Evolutionary conservation across 2,888 invertebrate genomes (phyloP).

Genomic region (Lottia scabra): DNA sequence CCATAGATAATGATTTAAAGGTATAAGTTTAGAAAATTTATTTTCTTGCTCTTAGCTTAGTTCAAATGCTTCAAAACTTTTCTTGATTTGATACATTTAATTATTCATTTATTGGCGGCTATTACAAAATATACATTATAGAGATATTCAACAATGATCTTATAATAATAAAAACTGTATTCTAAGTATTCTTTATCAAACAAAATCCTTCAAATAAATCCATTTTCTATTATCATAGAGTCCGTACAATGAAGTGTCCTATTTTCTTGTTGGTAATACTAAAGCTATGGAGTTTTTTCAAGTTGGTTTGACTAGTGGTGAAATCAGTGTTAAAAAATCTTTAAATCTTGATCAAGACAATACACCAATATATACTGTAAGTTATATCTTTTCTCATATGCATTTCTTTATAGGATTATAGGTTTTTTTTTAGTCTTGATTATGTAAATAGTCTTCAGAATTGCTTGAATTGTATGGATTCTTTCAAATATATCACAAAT

Average conservation of each 20-base stretch:
- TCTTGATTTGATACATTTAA: no score
- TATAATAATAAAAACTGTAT: no score
- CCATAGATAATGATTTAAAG: slow-evolving; percentile 40
- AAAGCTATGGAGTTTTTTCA: slow-evolving; percentile 44
- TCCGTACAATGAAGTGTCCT: slow-evolving; percentile 55
- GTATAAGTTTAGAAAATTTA: slow-evolving; percentile 15
- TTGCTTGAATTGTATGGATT: no score
- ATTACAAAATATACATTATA: no score
- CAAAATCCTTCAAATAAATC: no score
- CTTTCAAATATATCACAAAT: no score
- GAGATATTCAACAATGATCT: no score
- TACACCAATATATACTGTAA: slow-evolving; percentile 32
- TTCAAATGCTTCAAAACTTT: no score
- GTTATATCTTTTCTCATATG: slow-evolving; percentile 8
- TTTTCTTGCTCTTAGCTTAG: no score
- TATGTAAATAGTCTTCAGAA: background rate
- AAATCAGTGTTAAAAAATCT: slow-evolving; percentile 46
- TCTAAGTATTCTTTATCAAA: no score
- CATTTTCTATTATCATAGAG: slow-evolving; percentile 30
- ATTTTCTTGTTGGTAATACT: slow-evolving; percentile 36
- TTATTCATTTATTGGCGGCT: no score
- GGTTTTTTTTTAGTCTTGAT: no score
- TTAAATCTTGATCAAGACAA: slow-evolving; percentile 30
- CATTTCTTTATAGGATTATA: background rate
- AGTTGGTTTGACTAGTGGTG: slow-evolving; percentile 46